phyloP scores from a whole-genome alignment of 2,888 invertebrate species.

The Drosophila acutilabella region DNA sequence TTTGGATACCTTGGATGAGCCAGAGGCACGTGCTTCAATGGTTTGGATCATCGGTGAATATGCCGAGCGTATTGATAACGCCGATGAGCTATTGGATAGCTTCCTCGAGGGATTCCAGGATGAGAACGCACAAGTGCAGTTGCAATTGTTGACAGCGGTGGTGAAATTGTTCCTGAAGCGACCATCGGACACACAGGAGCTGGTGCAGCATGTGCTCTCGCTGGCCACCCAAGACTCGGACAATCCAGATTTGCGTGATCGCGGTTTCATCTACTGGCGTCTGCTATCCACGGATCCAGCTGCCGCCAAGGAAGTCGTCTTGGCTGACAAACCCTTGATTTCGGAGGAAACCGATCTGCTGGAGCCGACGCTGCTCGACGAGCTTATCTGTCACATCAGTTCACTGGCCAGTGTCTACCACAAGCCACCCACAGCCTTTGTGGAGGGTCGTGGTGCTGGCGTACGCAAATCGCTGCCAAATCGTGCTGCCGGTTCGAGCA shows the following conservation, averaged over 20 bases:
- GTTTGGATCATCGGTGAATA: slow-evolving; percentile 98
- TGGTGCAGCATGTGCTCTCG: slow-evolving; percentile 97
- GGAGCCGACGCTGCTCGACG: slow-evolving; percentile 98
- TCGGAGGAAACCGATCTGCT: slow-evolving; percentile 99
- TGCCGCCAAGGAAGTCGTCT: slow-evolving; percentile 99
- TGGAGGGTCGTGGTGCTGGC: slow-evolving; percentile 93
- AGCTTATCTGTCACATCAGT: slow-evolving; percentile 99
- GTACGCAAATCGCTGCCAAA: slow-evolving; percentile 93
- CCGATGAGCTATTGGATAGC: slow-evolving; percentile 98
- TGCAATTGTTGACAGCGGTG: slow-evolving; percentile 98
- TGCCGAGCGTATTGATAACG: slow-evolving; percentile 99
- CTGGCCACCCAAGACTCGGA: slow-evolving; percentile 96
- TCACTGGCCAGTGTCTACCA: slow-evolving; percentile 99
- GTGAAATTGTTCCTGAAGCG: slow-evolving; percentile 99
- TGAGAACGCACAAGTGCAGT: slow-evolving; percentile 98
- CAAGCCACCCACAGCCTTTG: slow-evolving; percentile 99
- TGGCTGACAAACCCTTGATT: slow-evolving; percentile 99
- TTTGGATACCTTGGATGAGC: slow-evolving; percentile 98
- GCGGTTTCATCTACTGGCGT: slow-evolving; percentile 99
- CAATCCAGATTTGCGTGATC: slow-evolving; percentile 98
- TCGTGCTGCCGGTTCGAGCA: slow-evolving; percentile 85
- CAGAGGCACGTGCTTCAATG: slow-evolving; percentile 99
- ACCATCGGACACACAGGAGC: slow-evolving; percentile 98
- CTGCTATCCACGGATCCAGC: slow-evolving; percentile 99
- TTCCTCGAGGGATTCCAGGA: slow-evolving; percentile 99